Evolutionary conservation across 2,113 vertebrate genomes (phyloP), one percentile per base, ranked within the genome.

Genomic region (Spermophilus dauricus): DNA sequence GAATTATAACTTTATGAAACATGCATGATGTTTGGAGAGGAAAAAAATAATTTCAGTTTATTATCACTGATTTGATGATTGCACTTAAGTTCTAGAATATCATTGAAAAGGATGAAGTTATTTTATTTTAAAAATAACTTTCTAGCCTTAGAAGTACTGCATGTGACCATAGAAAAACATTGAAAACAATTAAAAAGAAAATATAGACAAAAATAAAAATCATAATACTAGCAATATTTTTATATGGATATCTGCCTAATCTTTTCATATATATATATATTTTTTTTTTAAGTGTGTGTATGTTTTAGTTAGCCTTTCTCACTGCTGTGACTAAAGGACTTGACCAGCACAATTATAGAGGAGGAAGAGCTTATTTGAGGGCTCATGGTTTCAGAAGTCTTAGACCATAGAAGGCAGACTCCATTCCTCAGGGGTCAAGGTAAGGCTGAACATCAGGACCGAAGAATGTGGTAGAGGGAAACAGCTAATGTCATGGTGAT

Each of bases 111-210:
- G 4, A 37, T 82, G 70, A 96, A 56, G 56, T 69, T 16, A 65
- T 78, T 89, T 89, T 91, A 53, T 65, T 91, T 95, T 89, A 58
- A 72, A 90, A 92, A 78, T 84, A 75, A 77, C 22, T 58, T 94
- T 39, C 32, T 72, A 86, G 51, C n/a, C 11, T 87, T 77, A 72
- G 16, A 86, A 89, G 22, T 83, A 86, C 17, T 72, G 26, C 8
- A 61, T 83, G 20, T 2, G 89, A 67, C 45, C 85, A 77, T 3
- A 92, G n/a, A 88, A 94, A 95, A 94, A 86, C 83, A 83, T 1
- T 78, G n/a, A 94, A 94, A 91, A 58, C 16, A 94, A 86, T 73
- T 78, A 61, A n/a, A 89, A 89, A 20, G 2, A 76, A 26, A 24
- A 63, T 24, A 63, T 26, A 63, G 8, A 93, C 56, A 67, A 77